Conservation (phyloP, 1,140 invertebrate genomes). For the Pygmarrhopalites habei region DNA sequence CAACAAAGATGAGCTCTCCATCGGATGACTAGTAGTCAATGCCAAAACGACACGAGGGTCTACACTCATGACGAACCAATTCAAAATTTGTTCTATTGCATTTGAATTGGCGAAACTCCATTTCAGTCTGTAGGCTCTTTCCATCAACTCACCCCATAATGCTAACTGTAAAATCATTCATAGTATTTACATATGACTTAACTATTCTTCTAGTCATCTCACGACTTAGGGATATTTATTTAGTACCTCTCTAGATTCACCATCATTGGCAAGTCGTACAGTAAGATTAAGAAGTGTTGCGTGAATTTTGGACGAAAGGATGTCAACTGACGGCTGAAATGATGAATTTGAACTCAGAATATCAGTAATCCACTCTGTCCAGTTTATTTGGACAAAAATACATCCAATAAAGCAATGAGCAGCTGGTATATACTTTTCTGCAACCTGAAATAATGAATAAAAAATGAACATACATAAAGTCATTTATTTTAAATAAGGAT, state of each 20-base stretch:
- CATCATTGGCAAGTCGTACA: constrained; percentile 63
- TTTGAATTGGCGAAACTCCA: constrained; percentile 63
- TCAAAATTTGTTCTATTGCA: constrained; percentile 59
- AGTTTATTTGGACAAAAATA: constrained; percentile 58
- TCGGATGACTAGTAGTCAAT: constrained; percentile 47
- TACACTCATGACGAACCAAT: constrained; percentile 69
- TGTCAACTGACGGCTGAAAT: background rate
- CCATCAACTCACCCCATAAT: constrained; percentile 50
- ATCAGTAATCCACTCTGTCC: constrained; percentile 47
- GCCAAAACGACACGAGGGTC: constrained; percentile 61
- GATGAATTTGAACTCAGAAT: constrained; percentile 15
- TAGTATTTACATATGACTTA: too few species aligned
- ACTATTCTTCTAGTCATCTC: too few species aligned
- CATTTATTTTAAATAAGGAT: constrained; percentile 10
- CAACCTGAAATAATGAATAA: constrained; percentile 43
- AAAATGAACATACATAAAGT: constrained; percentile 1
- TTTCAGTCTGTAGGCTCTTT: constrained; percentile 57
- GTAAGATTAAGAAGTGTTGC: constrained; percentile 56
- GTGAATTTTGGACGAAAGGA: constrained; percentile 45
- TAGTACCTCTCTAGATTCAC: constrained; percentile 56
- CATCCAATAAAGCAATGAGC: constrained; percentile 63
- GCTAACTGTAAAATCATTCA: constrained; percentile 47
- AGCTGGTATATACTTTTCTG: constrained; percentile 61
- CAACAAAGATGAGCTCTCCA: constrained; percentile 51
- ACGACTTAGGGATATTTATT: background rate